Base-by-base conservation (phyloP, 2,797 vertebrate species). In the Streptopelia turtur region DNA sequence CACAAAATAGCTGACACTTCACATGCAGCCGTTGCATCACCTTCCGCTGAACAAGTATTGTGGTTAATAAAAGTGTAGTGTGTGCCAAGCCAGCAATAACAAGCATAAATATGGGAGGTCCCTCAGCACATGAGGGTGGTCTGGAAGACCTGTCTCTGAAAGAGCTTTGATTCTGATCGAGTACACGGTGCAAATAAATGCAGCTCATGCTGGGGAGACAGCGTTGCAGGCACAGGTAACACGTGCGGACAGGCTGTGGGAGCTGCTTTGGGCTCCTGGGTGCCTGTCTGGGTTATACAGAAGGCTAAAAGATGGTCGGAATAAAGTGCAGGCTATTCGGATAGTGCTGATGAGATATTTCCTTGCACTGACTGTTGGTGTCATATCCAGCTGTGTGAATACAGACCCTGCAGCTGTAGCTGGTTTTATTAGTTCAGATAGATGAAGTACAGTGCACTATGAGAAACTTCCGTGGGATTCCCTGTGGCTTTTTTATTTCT, bases 271-370 rank as follows among this genome's bases (percentile, higher is more conserved):
- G 33, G 50, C 56, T 28, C 33, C 52, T 30, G 63, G 16, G 2
- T 1, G 0, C 35, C 27, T 6, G 0, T 6, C 45, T 22, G 66
- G 27, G 2, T 17, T 20, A 16, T 9, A 1, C 1, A 11, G 10
- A n/a, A 43, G 64, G n/a, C 13, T 43, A 7, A 45, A 17, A 23
- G n/a, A 11, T 35, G 55, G 8, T 31, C 47, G 30, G 55, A 5
- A 35, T 6, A 2, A 11, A 57, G 33, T 1, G 5, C 55, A 33
- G 35, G 52, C 45, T 10, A 1, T 76, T 65, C 30, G 21, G 4
- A 5, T 6, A 16, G 68, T 3, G 39, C 63, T 24, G 45, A 3
- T 6, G 39, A 22, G 39, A 57, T 17, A 24, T 53, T 65, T n/a
- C 52, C 60, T 37, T 3, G 5, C 49, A 16, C 57, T 6, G 23